phyloP scores from a whole-genome alignment of 2,888 invertebrate species.

The Oscheius sp. region DNA sequence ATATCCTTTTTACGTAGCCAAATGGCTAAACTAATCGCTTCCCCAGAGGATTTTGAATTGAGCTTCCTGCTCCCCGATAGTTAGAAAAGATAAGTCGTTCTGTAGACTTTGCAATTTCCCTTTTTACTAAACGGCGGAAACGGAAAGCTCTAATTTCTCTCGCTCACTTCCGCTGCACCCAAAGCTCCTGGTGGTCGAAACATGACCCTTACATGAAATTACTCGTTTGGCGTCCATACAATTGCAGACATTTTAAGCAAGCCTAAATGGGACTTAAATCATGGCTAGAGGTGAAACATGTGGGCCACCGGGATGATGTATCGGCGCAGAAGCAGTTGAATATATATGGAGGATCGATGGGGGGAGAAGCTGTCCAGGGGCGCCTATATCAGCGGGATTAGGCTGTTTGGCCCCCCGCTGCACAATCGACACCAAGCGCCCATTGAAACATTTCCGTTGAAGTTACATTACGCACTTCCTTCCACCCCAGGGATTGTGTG shows the following conservation, averaged over 20 bases:
- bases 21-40: too few relatives aligned
- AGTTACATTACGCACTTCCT: constrained; percentile 9
- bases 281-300: constrained; percentile 12
- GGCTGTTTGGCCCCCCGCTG: constrained; percentile 29
- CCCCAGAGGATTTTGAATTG: too few relatives aligned
- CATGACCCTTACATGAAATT: constrained; percentile 11
- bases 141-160: constrained; percentile 8
- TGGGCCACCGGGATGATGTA: constrained; percentile 21
- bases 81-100: neutral
- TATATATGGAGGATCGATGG: constrained; percentile 22
- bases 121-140: constrained; percentile 14
- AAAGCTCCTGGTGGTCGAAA: neutral
- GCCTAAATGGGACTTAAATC: constrained; percentile 14
- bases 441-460: constrained; percentile 22
- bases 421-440: constrained; percentile 30
- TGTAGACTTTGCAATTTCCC: neutral
- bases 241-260: constrained; percentile 5
- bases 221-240: constrained; percentile 2
- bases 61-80: too few relatives aligned
- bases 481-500: neutral
- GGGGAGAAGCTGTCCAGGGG: constrained; percentile 29
- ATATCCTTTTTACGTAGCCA: too few relatives aligned
- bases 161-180: neutral
- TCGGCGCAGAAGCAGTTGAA: constrained; percentile 27
- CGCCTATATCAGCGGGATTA: constrained; percentile 29